phyloP scores from a whole-genome alignment of 1,140 invertebrate genomes.

The Ylistrum balloti region DNA sequence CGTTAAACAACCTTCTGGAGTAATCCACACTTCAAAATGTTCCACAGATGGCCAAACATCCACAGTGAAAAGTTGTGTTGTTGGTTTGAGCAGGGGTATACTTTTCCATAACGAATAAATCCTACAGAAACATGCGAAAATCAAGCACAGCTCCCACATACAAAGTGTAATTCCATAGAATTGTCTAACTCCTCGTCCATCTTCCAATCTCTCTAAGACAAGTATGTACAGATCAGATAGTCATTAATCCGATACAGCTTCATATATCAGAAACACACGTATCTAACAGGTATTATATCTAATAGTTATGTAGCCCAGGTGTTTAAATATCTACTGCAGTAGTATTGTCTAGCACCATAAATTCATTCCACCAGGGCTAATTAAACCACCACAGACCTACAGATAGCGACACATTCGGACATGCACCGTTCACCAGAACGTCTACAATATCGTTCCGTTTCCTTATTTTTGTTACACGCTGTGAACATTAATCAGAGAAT shows the following conservation, averaged over 20 bases:
- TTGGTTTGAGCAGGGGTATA: no score
- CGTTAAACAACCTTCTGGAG: no score
- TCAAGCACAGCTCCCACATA: not conserved
- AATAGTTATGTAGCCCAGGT: not conserved
- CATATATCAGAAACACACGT: not conserved
- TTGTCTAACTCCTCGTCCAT: not conserved
- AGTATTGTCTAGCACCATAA: not conserved
- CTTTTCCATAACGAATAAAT: not conserved
- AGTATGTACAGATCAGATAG: conserved; percentile 2
- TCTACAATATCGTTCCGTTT: not conserved
- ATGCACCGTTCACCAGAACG: not conserved
- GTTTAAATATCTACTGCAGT: not conserved
- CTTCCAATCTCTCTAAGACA: not conserved
- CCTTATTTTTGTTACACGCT: not conserved
- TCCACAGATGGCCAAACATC: no score
- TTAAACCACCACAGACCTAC: not conserved
- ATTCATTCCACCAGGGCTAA: not conserved
- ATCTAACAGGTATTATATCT: not conserved
- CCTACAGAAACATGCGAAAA: not conserved
- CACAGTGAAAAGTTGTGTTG: no score
- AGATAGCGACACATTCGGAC: not conserved
- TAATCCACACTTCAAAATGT: no score
- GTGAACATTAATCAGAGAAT: conserved; percentile 17
- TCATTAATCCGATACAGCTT: not conserved
- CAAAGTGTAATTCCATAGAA: not conserved